Evolutionary conservation across 2,797 vertebrate genomes (phyloP), one percentile per base, ranked within the genome.

Genomic region (Eulemur coronatus): DNA sequence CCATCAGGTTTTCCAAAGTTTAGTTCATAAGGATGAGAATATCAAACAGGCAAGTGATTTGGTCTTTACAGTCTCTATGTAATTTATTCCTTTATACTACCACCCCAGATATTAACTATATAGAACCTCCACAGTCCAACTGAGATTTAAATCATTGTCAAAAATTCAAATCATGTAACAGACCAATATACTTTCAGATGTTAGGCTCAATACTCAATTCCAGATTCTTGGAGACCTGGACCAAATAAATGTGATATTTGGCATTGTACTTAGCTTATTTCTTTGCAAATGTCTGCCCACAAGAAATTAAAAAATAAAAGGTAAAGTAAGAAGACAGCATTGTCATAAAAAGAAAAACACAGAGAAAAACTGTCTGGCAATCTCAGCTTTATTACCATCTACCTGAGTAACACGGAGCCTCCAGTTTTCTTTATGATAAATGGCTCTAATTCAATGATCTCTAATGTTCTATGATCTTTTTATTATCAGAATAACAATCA

Each of bases 201-300:
- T 48, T 67, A 84, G 28, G 43, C 10, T 79, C 33, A 59, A 73
- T 41, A 67, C 50, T 87, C 79, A 89, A 94, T 20, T 43, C 48
- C 61, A 70, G n/a, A 91, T 69, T 89, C 52, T 70, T 80, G 24
- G 15, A 91, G 59, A 84, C 18, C 14, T 96, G 12, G 6, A 55
- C 17, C n/a, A 96, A 95, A 80, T n/a, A 95, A 87, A 90, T 59
- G 33, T 75, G 12, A 10, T 46, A 86, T 63, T 70, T 87, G 43
- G 33, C 55, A 38, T 48, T n/a, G 50, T 0, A 80, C 5, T 78
- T 43, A 52, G 57, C 67, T n/a, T 85, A 7, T 67, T 88, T 94
- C 65, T 91, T 94, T 85, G 38, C 52, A 86, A 94, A 50, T 76
- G 73, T 82, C 73, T 90, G 5, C 35, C 48, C 48, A 82, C 6